Base-by-base conservation (phyloP, 2,888 invertebrate species). In the Ormyrus nitidulus region DNA sequence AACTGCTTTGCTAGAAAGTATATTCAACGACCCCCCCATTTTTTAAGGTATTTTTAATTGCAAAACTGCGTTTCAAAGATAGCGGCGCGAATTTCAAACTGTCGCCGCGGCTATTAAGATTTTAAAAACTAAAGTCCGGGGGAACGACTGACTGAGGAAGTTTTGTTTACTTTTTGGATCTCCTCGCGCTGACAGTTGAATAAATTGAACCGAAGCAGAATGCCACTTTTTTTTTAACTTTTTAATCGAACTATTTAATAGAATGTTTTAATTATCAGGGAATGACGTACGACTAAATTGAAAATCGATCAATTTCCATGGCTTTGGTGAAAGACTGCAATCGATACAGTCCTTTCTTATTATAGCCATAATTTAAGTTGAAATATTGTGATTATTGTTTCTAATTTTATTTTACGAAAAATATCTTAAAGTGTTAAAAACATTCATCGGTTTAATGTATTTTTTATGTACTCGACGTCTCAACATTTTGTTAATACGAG, bases 201-300 rank as follows among this genome's bases (percentile, higher is more conserved):
- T 9, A 58, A 58, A 58, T 58, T 58, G 13, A 58, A 58, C 10
- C 13, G 6, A n/a, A 58, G 6, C 6, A n/a, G 13, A 11, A n/a
- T 34, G 34, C 34, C 4, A 34, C 34, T 34, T 4, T 34, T 34
- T 4, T 34, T 19, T 19, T 19, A n/a, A n/a, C 58, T 6, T 58
- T 58, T 58, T 58, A 58, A n/a, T n/a, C n/a, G 58, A 58, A 58
- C n/a, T 4, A n/a, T 58, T 58, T 58, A 6, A 58, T 58, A 10
- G 58, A 58, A n/a, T 4, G n/a, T 58, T 58, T 11, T 58, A 58
- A 58, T 58, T 58, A 58, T 0, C 34, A n/a, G n/a, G 58, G n/a
- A 58, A 58, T 58, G 11, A 58, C 58, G n/a, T 2, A n/a, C 13
- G n/a, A 6, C n/a, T 58, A n/a, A 34, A 58, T n/a, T 58, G 58